Conservation (phyloP, 1,140 invertebrate genomes). For the Phymorhynchus buccinoides region DNA sequence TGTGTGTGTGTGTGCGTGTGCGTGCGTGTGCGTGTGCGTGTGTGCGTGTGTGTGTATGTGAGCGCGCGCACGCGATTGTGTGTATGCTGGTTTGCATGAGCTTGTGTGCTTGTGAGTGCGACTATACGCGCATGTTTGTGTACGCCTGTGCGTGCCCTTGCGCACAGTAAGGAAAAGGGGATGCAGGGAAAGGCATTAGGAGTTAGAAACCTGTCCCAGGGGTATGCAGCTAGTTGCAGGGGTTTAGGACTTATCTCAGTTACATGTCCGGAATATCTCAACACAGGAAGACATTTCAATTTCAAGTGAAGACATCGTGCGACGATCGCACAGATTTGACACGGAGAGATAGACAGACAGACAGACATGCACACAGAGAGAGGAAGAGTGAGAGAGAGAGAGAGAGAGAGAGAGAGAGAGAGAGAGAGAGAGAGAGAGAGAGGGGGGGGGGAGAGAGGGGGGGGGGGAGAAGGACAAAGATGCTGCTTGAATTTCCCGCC, state of each 20-base stretch:
- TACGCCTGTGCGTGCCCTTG: no score
- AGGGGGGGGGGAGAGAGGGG: neutral
- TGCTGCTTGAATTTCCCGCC: no score
- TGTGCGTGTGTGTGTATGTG: no score
- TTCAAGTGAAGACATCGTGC: neutral
- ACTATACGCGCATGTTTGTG: no score
- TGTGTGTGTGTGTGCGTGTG: no score
- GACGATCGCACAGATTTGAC: neutral
- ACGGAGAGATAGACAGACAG: neutral
- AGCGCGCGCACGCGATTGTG: no score
- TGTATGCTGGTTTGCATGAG: no score
- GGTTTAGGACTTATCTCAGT: neutral
- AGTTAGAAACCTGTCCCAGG: neutral
- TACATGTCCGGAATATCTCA: constrained; percentile 3
- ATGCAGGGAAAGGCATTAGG: no score
- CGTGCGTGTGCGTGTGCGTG: no score
- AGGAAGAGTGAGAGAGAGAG: neutral
- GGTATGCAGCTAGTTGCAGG: neutral
- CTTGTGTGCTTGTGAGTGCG: no score
- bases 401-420: neutral
- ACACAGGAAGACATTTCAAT: constrained; percentile 6
- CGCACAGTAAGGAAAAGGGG: no score
- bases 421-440: neutral
- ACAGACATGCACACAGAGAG: neutral
- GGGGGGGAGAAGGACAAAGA: neutral